These are phyloP conservation scores for Psittacara wagleri DNA, from an alignment of 2,113 vertebrate genomes.

Conservation along the genomic window DNA sequence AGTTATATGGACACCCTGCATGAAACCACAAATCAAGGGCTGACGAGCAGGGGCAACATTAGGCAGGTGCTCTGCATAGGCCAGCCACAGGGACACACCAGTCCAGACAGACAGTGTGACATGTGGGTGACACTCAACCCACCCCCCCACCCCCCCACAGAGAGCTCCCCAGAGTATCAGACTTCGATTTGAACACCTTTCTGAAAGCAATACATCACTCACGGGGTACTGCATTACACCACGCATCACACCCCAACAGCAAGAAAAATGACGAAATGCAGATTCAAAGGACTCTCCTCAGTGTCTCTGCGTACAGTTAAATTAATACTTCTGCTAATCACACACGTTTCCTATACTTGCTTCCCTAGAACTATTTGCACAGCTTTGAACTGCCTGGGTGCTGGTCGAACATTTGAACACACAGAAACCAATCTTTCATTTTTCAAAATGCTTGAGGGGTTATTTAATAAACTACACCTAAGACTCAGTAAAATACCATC, in stretches of 20 bases:
- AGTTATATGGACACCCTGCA: neutral
- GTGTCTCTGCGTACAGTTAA: neutral
- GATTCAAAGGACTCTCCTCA: neutral
- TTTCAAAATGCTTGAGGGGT: neutral
- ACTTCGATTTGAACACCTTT: neutral
- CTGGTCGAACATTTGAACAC: neutral
- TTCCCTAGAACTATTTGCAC: neutral
- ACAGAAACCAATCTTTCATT: neutral
- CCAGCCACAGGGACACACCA: neutral
- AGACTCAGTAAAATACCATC: neutral
- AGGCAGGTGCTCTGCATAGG: neutral
- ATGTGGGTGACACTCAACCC: neutral
- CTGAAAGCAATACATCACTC: neutral
- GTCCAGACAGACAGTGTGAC: accelerated
- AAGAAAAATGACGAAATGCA: neutral
- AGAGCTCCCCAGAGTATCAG: neutral
- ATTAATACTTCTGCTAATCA: neutral
- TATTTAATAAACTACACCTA: neutral
- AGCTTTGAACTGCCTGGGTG: neutral
- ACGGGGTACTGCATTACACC: neutral
- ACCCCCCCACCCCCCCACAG: accelerated
- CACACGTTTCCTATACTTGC: neutral
- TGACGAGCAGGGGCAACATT: accelerated
- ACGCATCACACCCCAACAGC: neutral
- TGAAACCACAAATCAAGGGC: neutral